phyloP scores from a whole-genome alignment of 1,140 invertebrate species.

The Cotesia vestalis region DNA sequence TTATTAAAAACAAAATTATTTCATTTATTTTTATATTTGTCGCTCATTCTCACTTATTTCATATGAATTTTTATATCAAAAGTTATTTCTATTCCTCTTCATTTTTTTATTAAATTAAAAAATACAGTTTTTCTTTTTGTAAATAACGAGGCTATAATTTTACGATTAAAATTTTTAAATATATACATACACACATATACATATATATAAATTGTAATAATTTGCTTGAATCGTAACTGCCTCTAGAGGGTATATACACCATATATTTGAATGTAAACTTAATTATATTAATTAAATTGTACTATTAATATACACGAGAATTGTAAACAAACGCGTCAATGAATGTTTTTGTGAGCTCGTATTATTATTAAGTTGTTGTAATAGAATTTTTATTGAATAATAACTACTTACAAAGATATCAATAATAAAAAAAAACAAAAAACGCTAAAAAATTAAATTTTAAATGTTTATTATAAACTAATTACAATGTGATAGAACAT shows the following conservation, averaged over 20 bases:
- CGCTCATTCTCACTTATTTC: background rate
- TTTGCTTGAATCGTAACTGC: background rate
- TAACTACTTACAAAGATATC: conserved; percentile 35
- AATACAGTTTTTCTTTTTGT: no score
- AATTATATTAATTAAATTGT: conserved; percentile 8
- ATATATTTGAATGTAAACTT: conserved; percentile 7
- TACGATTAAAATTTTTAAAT: no score
- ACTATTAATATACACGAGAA: conserved; percentile 3
- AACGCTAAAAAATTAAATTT: background rate
- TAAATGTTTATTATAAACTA: conserved; percentile 8
- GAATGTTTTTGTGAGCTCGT: conserved; percentile 29
- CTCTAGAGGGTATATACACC: conserved; percentile 6
- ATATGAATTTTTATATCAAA: conserved; percentile 2
- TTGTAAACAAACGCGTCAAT: conserved; percentile 1
- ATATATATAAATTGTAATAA: no score
- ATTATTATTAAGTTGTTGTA: conserved; percentile 47
- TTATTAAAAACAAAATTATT: background rate
- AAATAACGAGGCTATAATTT: no score
- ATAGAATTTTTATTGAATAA: conserved; percentile 48
- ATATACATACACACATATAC: no score
- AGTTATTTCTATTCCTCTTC: no score
- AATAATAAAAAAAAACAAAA: conserved; percentile 22
- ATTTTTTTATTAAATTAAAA: background rate
- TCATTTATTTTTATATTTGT: background rate
- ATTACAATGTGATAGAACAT: conserved; percentile 50